A percentile compares a stretch with the other conserved stretches of the same genome.
These are phyloP conservation scores for Gallinago media DNA, from an alignment of 2,113 vertebrate species.

Conservation along the genomic window DNA sequence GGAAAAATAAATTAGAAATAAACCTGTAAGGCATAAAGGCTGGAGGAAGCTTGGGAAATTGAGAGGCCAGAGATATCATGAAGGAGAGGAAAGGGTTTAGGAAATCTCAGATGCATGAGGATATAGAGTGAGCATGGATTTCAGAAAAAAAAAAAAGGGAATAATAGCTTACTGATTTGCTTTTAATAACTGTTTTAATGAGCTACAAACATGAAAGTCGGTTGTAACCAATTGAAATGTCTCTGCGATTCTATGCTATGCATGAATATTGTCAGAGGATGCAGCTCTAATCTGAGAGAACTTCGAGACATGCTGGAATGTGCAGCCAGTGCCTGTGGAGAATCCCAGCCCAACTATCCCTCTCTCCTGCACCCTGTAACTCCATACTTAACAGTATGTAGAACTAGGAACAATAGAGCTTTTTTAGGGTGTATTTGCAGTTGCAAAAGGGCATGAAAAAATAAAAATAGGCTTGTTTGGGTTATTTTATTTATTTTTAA, in stretches of 20 bases:
- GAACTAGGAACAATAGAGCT: not conserved
- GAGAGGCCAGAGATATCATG: not conserved
- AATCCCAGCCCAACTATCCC: not conserved
- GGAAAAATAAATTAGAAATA: not conserved
- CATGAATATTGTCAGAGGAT: not conserved
- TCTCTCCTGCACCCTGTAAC: not conserved
- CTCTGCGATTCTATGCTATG: not conserved
- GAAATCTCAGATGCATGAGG: not conserved
- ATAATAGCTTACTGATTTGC: not conserved
- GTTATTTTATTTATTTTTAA: not conserved
- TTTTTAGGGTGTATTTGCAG: not conserved
- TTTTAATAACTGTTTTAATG: not conserved
- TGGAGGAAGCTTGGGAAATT: not conserved
- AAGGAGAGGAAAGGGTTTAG: not conserved
- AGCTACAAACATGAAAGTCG: not conserved
- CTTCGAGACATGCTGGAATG: not conserved
- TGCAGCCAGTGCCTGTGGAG: not conserved
- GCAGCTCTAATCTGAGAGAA: not conserved
- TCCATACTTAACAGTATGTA: not conserved
- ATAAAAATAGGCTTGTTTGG: rapidly evolving
- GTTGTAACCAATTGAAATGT: not conserved
- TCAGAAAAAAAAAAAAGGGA: not conserved
- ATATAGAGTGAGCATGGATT: not conserved
- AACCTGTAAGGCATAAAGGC: not conserved
- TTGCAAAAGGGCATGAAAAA: not conserved